Conservation (phyloP, 2,888 invertebrate species). For the Cybosia mesomella region DNA sequence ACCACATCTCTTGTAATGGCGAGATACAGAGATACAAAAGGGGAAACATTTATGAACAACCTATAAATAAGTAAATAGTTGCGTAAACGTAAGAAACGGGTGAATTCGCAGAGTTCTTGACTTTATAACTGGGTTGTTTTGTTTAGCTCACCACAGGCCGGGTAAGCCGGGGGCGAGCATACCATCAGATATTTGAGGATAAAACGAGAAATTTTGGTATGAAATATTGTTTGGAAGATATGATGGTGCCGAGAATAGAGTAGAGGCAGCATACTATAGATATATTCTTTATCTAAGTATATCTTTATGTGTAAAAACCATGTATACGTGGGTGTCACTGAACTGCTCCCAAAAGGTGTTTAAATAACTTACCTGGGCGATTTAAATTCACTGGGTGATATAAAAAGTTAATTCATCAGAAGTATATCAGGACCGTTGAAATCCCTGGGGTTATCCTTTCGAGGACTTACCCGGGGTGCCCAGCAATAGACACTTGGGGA, state of each 20-base stretch:
- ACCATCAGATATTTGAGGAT: slow-evolving; percentile 43
- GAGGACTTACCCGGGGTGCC: too few relatives aligned
- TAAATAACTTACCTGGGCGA: too few relatives aligned
- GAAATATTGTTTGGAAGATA: slow-evolving; percentile 34
- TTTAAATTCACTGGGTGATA: too few relatives aligned
- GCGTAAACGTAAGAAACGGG: slow-evolving; percentile 52
- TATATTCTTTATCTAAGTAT: background rate
- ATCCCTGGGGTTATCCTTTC: too few relatives aligned
- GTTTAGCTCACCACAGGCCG: slow-evolving; percentile 47
- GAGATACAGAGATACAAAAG: slow-evolving; percentile 23
- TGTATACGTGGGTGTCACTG: too few relatives aligned
- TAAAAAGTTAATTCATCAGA: too few relatives aligned
- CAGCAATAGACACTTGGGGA: too few relatives aligned
- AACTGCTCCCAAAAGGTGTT: too few relatives aligned
- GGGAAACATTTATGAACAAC: slow-evolving; percentile 35
- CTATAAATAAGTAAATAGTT: slow-evolving; percentile 60
- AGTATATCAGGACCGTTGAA: too few relatives aligned
- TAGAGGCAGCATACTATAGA: background rate
- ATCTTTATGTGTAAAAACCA: too few relatives aligned
- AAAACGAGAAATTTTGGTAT: slow-evolving; percentile 36
- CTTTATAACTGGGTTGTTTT: slow-evolving; percentile 57
- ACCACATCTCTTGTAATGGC: slow-evolving; percentile 19
- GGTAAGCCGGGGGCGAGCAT: slow-evolving; percentile 48
- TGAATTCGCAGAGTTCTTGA: slow-evolving; percentile 46
- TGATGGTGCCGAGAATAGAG: background rate